These are phyloP conservation scores for Eupithecia abbreviata DNA, from an alignment of 2,888 invertebrate genomes.

Conservation along the genomic window DNA sequence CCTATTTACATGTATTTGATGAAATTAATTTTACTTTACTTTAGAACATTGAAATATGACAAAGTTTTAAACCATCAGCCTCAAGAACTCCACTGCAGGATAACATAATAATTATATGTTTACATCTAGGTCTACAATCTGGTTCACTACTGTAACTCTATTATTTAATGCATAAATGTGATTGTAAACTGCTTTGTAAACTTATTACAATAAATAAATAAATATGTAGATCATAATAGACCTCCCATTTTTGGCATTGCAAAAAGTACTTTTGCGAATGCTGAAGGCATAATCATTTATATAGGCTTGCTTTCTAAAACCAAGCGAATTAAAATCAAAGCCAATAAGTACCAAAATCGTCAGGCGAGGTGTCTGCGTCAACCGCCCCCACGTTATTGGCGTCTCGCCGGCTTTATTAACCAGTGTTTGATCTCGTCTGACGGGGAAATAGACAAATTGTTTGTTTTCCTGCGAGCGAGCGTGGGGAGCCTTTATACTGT, in stretches of 20 bases:
- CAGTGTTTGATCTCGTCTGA: constrained; percentile 69
- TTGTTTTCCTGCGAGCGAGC: constrained; percentile 59
- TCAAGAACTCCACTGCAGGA: too few relatives aligned
- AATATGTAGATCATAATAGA: too few relatives aligned
- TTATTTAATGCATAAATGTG: too few relatives aligned
- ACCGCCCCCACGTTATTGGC: constrained; percentile 72
- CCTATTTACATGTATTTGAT: too few relatives aligned
- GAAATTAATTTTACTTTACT: too few relatives aligned
- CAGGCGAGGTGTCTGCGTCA: constrained; percentile 59
- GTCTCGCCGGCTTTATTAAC: constrained; percentile 68
- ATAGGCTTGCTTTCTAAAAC: not conserved
- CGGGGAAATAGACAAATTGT: constrained; percentile 75
- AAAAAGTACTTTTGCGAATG: not conserved
- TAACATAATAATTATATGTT: too few relatives aligned
- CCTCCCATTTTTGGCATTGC: not conserved
- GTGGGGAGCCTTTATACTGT: constrained; percentile 46
- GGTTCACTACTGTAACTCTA: too few relatives aligned
- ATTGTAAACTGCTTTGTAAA: too few relatives aligned
- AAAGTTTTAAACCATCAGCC: not conserved
- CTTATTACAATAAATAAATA: too few relatives aligned
- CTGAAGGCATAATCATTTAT: not conserved
- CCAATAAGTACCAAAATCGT: constrained; percentile 61
- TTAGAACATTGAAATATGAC: not conserved
- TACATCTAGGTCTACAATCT: too few relatives aligned
- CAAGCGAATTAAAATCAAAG: not conserved